Base-by-base conservation (phyloP, 2,888 invertebrate species). In the Macrophya annulata region DNA sequence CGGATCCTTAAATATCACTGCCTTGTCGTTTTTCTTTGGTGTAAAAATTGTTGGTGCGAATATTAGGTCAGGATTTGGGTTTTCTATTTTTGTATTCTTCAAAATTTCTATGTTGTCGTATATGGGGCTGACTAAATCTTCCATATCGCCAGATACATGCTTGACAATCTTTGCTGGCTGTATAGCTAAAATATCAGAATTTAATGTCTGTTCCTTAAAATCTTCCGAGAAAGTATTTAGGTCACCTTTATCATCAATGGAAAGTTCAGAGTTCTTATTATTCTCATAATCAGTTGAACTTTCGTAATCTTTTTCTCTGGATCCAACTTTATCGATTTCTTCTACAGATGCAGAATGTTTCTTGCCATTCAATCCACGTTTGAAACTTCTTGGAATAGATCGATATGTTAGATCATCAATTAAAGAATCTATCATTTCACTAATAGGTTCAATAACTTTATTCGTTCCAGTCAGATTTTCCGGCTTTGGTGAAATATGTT, bases 251-350 rank as follows among this genome's bases (percentile, higher is more conserved):
- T 25, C 31, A 37, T 15, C 62, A 48, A 83, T 43, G 8, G 3
- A 31, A 68, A 37, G 37, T 68, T 68, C 48, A 10, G 37, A 51
- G 12, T 17, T 62, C 40, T 62, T 43, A n/a, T 62, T 8, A 77
- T 65, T 62, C n/a, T 84, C 21, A 79, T 51, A 37, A 81, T 40
- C 62, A 89, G 94, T 93, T 68, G 94, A 88, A 72, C 90, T 92
- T 81, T 94, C 48, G 48, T 83, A 71, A 48, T 25, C 37, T 10
- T 48, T 17, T 68, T 83, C 31, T 1, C 51, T 91, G 85, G 93
- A 94, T 87, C 92, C 92, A 12, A 90, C 89, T 51, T 91, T 91
- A 59, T 92, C 92, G 10, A 94, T 88, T 89, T 94, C 93, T 86
- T 94, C 83, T 1, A n/a, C 17, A 37, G 68, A 71, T 17, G 68